phyloP scores from a whole-genome alignment of 2,797 vertebrate genomes.

The Benthosema pterotum region DNA sequence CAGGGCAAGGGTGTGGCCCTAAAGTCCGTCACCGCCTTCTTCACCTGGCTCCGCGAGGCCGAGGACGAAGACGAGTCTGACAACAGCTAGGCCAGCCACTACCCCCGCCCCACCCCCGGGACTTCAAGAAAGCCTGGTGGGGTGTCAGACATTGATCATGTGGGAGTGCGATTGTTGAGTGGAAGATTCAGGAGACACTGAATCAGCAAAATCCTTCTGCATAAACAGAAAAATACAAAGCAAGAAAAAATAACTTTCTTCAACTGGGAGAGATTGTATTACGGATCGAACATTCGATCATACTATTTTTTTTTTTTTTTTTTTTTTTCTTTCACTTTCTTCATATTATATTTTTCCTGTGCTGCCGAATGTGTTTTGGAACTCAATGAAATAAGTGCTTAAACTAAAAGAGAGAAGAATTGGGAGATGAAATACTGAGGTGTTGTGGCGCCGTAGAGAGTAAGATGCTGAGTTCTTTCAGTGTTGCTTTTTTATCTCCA shows the following conservation, averaged over 20 bases:
- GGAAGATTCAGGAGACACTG: conserved; percentile 62
- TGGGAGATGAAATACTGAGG: conserved; percentile 44
- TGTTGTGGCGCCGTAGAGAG: conserved; percentile 40
- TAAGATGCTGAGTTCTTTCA: conserved; percentile 46
- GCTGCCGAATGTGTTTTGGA: conserved; percentile 75
- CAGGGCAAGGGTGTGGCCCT: conserved; percentile 96
- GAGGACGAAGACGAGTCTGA: conserved; percentile 96
- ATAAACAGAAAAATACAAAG: conserved; percentile 64
- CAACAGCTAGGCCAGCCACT: conserved; percentile 85
- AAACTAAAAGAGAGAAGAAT: conserved; percentile 50
- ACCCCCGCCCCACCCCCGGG: conserved; percentile 3
- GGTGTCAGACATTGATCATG: conserved; percentile 3
- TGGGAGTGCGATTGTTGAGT: conserved; percentile 21
- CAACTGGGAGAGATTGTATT: conserved; percentile 74
- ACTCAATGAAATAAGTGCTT: conserved; percentile 54
- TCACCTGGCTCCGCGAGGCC: conserved; percentile 94
- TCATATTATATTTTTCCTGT: conserved; percentile 33
- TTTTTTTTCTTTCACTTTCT: conserved; percentile 34
- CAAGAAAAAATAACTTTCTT: conserved; percentile 55
- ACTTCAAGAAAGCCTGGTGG: neutral
- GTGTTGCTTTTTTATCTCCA: conserved; percentile 51
- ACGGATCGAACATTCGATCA: conserved; percentile 67
- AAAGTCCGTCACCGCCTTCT: conserved; percentile 97
- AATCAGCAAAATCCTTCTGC: conserved; percentile 69
- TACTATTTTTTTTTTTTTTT: conserved; percentile 54